Evolutionary conservation across 2,888 invertebrate genomes (phyloP).

Genomic region (Therioaphis trifolii): DNA sequence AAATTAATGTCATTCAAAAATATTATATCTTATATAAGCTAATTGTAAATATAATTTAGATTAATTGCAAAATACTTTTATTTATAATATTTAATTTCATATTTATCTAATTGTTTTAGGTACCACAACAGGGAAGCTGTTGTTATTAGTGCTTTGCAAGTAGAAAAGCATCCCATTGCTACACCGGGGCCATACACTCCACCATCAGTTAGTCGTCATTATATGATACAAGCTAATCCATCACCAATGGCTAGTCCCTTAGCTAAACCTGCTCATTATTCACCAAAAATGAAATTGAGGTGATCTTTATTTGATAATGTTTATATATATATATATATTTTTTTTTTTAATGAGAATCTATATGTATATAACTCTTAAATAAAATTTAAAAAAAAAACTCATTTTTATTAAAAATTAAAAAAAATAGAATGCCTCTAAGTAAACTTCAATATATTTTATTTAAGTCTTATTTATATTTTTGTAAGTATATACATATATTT

Average conservation of each 20-base stretch:
- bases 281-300: conserved; percentile 94
- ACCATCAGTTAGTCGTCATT: conserved; percentile 64
- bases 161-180: conserved; percentile 75
- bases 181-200: conserved; percentile 67
- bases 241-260: conserved; percentile 65
- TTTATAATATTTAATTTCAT: not conserved
- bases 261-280: conserved; percentile 75
- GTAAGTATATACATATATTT: not conserved
- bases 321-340: too few species aligned
- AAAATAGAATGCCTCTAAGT: too few species aligned
- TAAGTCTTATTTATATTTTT: too few species aligned
- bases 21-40: too few species aligned
- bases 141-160: conserved; percentile 91
- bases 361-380: too few species aligned
- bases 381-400: too few species aligned
- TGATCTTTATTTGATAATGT: conserved; percentile 69
- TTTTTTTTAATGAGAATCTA: too few species aligned
- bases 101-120: conserved; percentile 70
- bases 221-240: conserved; percentile 63
- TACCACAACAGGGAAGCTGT: conserved; percentile 93
- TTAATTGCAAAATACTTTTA: too few species aligned
- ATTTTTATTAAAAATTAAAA: too few species aligned
- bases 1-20: too few species aligned
- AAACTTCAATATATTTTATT: too few species aligned
- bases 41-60: too few species aligned